Evolutionary conservation across 1,140 invertebrate genomes (phyloP), one percentile per base, ranked within the genome.

Genomic region (Pararge aegeria): DNA sequence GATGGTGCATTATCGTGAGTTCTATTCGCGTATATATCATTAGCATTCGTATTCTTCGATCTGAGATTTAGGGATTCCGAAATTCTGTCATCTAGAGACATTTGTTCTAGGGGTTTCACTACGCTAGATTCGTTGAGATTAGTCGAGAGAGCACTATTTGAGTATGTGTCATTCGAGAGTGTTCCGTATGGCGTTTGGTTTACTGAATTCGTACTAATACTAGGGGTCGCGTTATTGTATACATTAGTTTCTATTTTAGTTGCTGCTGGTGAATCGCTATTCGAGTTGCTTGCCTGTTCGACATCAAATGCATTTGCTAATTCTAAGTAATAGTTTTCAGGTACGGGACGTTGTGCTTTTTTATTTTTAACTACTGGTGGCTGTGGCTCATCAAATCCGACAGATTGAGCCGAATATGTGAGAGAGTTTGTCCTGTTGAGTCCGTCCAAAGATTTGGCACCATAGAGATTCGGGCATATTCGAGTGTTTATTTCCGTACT

Each of bases 31-130:
- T 86, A 89, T 48, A 81, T 53, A 42, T 70, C 75, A 15, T 86
- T 80, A 44, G 55, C 71, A 54, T 86, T 87, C 0, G 75, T 82
- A 50, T 86, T 86, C 44, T 84, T 88, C 13, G 80, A 75, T 74
- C 84, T 81, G 62, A 89, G 82, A 78, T 89, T 89, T 60, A 89
- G 53, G 5, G 86, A 87, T 75, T 89, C 83, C 0, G 86, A 89
- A 53, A 87, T 89, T 75, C 78, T 73, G 44, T 89, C 86, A 57
- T 89, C 86, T 42, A 89, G 58, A n/a, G 86, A 89, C 78, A 89
- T 83, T 37, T 79, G 60, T 20, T 78, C 72, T 55, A 86, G 20
- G 0, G 80, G 69, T 20, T 64, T 73, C 0, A 72, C 51, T 13
- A 79, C 40, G 40, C 50, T 73, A 1, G 67, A 60, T 20, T 76